These are phyloP conservation scores for Haliclona indistincta DNA, from an alignment of 37 sponge, comb jelly and placozoan genomes.

Conservation along the genomic window DNA sequence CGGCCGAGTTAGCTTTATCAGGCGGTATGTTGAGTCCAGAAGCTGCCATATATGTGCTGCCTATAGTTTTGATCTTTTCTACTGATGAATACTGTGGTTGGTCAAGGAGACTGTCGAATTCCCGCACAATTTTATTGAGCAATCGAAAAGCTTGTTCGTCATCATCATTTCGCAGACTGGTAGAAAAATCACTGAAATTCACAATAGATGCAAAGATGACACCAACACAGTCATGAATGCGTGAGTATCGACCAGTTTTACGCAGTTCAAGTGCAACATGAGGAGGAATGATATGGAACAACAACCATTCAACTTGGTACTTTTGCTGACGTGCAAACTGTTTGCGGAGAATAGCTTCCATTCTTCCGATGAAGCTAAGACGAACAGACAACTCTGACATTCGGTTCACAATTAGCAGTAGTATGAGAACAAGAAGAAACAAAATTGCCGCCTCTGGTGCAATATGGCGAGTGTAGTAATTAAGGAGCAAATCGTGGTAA, in stretches of 20 bases:
- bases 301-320: slow-evolving; percentile 68
- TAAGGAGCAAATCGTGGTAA: not conserved
- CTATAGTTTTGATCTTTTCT: slow-evolving; percentile 92
- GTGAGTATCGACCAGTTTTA: slow-evolving; percentile 63
- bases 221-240: slow-evolving; percentile 87
- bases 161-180: slow-evolving; percentile 10
- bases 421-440: slow-evolving; percentile 49
- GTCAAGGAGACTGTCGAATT: slow-evolving; percentile 75
- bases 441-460: slow-evolving; percentile 53
- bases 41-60: slow-evolving; percentile 91
- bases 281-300: slow-evolving; percentile 75
- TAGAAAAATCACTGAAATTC: slow-evolving; percentile 78
- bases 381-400: slow-evolving; percentile 78
- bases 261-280: slow-evolving; percentile 68
- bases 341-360: slow-evolving; percentile 65
- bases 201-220: slow-evolving; percentile 91
- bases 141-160: slow-evolving; percentile 48
- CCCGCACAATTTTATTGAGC: slow-evolving; percentile 67
- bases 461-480: slow-evolving; percentile 57
- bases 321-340: slow-evolving; percentile 23
- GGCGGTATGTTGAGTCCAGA: slow-evolving; percentile 66
- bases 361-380: slow-evolving; percentile 60
- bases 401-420: slow-evolving; percentile 68
- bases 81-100: slow-evolving; percentile 41
- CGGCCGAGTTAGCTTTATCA: not conserved